Evolutionary conservation across 2,113 vertebrate genomes (phyloP).

Genomic region (Nestor notabilis): DNA sequence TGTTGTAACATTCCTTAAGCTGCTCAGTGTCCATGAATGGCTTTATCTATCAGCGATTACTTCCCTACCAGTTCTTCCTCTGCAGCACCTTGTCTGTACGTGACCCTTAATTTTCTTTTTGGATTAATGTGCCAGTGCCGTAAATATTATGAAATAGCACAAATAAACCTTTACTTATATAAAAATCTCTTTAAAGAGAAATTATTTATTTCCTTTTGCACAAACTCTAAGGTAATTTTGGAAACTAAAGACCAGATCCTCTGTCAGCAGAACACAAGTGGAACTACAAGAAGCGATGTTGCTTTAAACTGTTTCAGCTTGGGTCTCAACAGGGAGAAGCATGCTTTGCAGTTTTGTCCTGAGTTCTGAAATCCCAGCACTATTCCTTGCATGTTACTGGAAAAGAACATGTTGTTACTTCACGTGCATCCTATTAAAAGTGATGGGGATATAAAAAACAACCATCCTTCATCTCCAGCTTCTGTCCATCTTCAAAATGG

Average conservation of each 20-base stretch:
- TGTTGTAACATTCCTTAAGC: background rate
- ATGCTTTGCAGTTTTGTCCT: background rate
- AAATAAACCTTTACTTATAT: background rate
- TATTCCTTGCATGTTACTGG: background rate
- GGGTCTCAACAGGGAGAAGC: fast-evolving
- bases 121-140: background rate
- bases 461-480: background rate
- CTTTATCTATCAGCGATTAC: background rate
- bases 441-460: background rate
- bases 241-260: background rate
- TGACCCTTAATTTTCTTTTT: background rate
- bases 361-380: background rate
- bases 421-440: background rate
- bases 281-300: background rate
- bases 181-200: background rate
- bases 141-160: background rate
- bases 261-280: background rate
- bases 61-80: background rate
- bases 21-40: background rate
- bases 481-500: background rate
- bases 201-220: background rate
- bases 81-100: background rate
- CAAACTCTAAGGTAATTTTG: background rate
- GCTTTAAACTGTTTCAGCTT: background rate
- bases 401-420: background rate